These are phyloP conservation scores for Thinocorus orbignyianus DNA, from an alignment of 2,113 vertebrate genomes.

Conservation along the genomic window DNA sequence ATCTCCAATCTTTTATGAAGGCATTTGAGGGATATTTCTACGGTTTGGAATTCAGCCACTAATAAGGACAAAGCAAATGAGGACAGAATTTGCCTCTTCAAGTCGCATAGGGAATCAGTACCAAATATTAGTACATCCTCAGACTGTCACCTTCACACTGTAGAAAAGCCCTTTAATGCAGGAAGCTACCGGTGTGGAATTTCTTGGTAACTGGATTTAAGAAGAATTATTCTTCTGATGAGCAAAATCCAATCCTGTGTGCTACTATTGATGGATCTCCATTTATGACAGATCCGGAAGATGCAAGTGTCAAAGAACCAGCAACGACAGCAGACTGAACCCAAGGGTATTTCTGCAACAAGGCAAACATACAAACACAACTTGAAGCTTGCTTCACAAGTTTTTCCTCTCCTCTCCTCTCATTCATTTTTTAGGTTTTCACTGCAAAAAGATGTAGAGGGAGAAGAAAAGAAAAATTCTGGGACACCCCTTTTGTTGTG, in stretches of 20 bases:
- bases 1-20: neutral
- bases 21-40: neutral
- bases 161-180: neutral
- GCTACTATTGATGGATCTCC: neutral
- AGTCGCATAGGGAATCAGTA: neutral
- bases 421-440: neutral
- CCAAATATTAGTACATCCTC: neutral
- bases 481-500: neutral
- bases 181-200: neutral
- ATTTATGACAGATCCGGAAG: neutral
- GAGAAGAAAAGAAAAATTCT: neutral
- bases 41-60: neutral
- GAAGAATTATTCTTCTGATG: neutral
- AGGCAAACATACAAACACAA: neutral
- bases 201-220: neutral
- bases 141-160: constrained; percentile 30
- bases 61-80: constrained; percentile 31
- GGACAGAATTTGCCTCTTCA: neutral
- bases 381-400: neutral
- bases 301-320: neutral
- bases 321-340: neutral
- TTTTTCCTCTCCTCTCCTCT: neutral
- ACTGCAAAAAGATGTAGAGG: neutral
- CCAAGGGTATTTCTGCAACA: neutral
- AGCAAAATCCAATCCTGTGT: neutral